These are phyloP conservation scores for Melieria picta DNA, from an alignment of 2,888 invertebrate genomes.

Conservation along the genomic window DNA sequence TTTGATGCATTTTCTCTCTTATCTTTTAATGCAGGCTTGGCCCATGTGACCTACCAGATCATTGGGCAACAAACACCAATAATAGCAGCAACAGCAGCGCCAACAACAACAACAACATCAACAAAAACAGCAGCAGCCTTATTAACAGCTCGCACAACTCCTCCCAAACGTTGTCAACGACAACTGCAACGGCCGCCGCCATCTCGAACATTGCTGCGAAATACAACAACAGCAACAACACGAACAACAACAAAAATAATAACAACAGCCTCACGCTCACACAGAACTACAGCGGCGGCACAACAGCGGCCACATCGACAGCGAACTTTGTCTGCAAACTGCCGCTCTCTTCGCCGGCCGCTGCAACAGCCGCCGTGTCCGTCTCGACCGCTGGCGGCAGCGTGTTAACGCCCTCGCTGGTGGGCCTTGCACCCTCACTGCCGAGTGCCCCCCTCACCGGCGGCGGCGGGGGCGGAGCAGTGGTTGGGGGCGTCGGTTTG, in stretches of 20 bases:
- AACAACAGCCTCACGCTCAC: constrained; percentile 8
- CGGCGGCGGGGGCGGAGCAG: constrained; percentile 33
- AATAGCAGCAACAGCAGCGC: constrained; percentile 32
- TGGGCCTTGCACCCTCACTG: constrained; percentile 52
- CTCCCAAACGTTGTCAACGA: constrained; percentile 46
- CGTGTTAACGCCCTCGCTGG: constrained; percentile 46
- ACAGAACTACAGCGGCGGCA: too few relatives aligned
- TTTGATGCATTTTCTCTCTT: background rate
- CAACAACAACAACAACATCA: constrained; percentile 43
- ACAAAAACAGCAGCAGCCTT: constrained; percentile 36
- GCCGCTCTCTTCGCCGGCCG: constrained; percentile 68
- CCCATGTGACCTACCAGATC: constrained; percentile 83
- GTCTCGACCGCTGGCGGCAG: constrained; percentile 50
- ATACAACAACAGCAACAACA: background rate
- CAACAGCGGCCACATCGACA: constrained; percentile 40
- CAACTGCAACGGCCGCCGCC: constrained; percentile 19
- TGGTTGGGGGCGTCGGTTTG: constrained; percentile 27
- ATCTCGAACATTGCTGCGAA: constrained; percentile 9
- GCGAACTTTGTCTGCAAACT: constrained; percentile 64
- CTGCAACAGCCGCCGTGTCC: constrained; percentile 64
- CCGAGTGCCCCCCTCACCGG: constrained; percentile 38
- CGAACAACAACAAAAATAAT: constrained; percentile 10
- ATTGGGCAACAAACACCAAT: constrained; percentile 58
- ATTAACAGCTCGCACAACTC: constrained; percentile 40
- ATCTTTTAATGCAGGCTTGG: constrained; percentile 73